These are phyloP conservation scores for Rhopalosiphum nymphaeae DNA, from an alignment of 2,888 invertebrate species.

Conservation along the genomic window DNA sequence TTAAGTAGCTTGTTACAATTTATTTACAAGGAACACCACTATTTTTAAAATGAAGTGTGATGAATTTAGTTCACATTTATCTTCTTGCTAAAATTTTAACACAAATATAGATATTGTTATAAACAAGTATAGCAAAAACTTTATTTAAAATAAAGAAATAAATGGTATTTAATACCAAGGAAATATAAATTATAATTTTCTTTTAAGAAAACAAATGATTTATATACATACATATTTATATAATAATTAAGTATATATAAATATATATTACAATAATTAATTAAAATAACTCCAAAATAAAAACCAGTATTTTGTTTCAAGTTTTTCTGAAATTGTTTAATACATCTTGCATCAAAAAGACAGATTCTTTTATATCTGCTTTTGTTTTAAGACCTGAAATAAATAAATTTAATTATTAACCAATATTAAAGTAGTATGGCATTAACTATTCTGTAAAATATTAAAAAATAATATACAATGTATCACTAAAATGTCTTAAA, in stretches of 20 bases:
- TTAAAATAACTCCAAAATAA: neutral
- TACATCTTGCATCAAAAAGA: slow-evolving; percentile 61
- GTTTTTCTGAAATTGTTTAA: slow-evolving; percentile 54
- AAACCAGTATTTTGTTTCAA: slow-evolving; percentile 13
- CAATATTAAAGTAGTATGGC: neutral
- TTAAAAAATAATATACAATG: slow-evolving; percentile 10
- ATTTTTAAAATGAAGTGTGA: neutral
- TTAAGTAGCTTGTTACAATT: neutral
- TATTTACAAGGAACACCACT: neutral
- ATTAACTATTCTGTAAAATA: neutral
- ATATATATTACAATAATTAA: neutral
- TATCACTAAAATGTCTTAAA: neutral
- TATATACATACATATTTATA: neutral
- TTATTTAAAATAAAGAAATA: neutral
- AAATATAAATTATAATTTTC: neutral
- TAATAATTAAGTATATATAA: neutral
- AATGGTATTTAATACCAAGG: neutral
- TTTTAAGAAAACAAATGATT: neutral
- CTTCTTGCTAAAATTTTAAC: neutral
- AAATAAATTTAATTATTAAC: neutral
- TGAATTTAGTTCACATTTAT: neutral
- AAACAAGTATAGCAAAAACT: neutral
- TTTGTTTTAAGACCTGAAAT: slow-evolving; percentile 60
- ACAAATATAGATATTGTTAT: neutral
- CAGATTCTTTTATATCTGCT: slow-evolving; percentile 60